phyloP scores from a whole-genome alignment of 2,113 vertebrate species.

The Phalacrocorax pelagicus region DNA sequence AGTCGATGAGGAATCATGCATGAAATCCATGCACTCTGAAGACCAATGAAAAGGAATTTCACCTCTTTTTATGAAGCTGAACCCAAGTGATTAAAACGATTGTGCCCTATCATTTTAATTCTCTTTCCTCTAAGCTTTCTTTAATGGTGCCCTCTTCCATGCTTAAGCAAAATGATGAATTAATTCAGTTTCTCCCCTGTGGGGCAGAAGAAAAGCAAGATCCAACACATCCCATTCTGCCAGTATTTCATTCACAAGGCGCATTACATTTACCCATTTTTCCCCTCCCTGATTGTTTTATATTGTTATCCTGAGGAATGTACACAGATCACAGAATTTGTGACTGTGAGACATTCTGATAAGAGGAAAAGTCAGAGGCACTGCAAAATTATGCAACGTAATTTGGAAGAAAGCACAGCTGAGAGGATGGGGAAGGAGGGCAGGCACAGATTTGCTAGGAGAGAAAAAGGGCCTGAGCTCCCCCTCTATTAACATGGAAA shows the following conservation, averaged over 20 bases:
- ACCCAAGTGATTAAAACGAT: slow-evolving; percentile 51
- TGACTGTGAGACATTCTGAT: not conserved
- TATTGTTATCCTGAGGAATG: slow-evolving; percentile 20
- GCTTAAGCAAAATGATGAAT: slow-evolving; percentile 52
- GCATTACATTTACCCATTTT: not conserved
- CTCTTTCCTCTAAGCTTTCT: slow-evolving; percentile 38
- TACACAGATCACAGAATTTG: not conserved
- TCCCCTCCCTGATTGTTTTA: not conserved
- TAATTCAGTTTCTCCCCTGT: slow-evolving; percentile 46
- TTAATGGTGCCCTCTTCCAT: slow-evolving; percentile 42
- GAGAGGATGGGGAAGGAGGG: not conserved
- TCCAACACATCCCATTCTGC: slow-evolving; percentile 2
- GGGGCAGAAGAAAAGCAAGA: slow-evolving; percentile 51
- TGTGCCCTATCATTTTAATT: slow-evolving; percentile 51
- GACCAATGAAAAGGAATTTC: slow-evolving; percentile 54
- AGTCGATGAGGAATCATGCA: not conserved
- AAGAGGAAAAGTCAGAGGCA: not conserved
- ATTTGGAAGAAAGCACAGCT: not conserved
- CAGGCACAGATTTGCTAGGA: not conserved
- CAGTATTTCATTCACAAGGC: slow-evolving; percentile 31
- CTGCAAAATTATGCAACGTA: not conserved
- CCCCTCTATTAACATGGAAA: not conserved
- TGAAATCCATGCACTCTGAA: slow-evolving; percentile 46
- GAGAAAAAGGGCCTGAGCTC: not conserved
- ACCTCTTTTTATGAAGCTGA: slow-evolving; percentile 50